Conservation (phyloP, 2,113 vertebrate genomes). For the Theristicus caerulescens region DNA sequence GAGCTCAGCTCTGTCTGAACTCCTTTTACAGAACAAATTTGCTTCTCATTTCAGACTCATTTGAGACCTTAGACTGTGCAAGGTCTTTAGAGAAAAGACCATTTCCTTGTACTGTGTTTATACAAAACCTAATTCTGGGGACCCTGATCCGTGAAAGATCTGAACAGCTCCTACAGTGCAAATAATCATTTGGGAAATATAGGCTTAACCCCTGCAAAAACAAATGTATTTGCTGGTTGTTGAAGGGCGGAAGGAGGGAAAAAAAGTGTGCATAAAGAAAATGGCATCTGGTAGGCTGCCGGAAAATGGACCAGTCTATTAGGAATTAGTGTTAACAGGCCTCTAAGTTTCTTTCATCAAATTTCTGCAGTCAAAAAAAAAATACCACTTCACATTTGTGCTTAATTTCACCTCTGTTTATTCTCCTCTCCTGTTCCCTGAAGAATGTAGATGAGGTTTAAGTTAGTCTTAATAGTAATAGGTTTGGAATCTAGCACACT, state of each 20-base stretch:
- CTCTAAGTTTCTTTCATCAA: slow-evolving; percentile 44
- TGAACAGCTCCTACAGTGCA: not conserved
- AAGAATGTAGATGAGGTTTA: slow-evolving; percentile 70
- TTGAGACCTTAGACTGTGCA: not conserved
- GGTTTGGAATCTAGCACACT: slow-evolving; percentile 68
- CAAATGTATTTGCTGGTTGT: not conserved
- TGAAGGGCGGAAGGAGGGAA: not conserved
- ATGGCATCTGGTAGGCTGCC: not conserved
- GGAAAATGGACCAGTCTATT: slow-evolving; percentile 6
- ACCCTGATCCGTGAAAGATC: slow-evolving; percentile 21
- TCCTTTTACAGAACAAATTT: not conserved
- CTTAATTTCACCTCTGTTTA: slow-evolving; percentile 69
- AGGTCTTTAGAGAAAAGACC: not conserved
- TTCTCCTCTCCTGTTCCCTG: slow-evolving; percentile 60
- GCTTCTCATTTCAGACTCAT: not conserved
- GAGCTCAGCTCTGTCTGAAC: not conserved
- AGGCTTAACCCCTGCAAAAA: slow-evolving; percentile 11
- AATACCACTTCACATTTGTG: slow-evolving; percentile 34
- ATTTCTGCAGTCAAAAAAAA: slow-evolving; percentile 24
- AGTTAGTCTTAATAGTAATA: slow-evolving; percentile 69
- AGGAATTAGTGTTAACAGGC: slow-evolving; percentile 20
- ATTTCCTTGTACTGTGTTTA: not conserved
- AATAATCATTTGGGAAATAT: slow-evolving; percentile 11
- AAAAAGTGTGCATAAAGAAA: not conserved
- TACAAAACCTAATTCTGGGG: slow-evolving; percentile 2